Base-by-base conservation (phyloP, 2,113 vertebrate species). In the Larimichthys crocea region DNA sequence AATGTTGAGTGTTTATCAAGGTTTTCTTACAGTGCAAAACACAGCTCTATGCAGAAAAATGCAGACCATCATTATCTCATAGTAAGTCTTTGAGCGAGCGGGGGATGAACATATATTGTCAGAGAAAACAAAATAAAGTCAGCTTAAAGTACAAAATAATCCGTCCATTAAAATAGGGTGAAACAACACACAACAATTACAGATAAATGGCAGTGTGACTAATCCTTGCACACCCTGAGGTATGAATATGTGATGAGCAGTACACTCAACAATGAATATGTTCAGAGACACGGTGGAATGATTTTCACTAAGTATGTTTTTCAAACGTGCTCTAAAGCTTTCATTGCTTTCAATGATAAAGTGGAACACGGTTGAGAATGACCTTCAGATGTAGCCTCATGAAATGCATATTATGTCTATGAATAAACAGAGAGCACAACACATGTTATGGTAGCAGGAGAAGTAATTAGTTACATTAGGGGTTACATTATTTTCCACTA, bases 151-250 rank as follows among this genome's bases (percentile, higher is more conserved):
- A 15, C 17, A 65, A 68, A 81, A 66, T 83, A 83, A 91, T 86
- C 78, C 62, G 42, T 67, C 66, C 63, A 81, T 89, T 88, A 91
- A 83, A 84, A 68, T 0, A 24, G 78, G 70, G 87, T 80, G 40
- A 75, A 70, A 64, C 49, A 53, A 60, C 79, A 77, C 59, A 57
- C 14, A 77, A 52, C 78, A 83, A 82, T 90, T 73, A 82, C 74
- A 81, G 72, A 81, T 83, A 79, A 84, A 87, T 74, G 35, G 71
- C 14, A 59, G 82, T 73, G 75, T 84, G 82, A 85, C 88, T 90
- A 91, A 92, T 92, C 86, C 83, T 35, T 49, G 60, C 26, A 61
- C 65, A 80, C 87, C 86, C 69, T 44, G 49, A 60, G 80, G 74
- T 66, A 72, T 74, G 48, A 74, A 76, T 62, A 40, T 63, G 49